These are phyloP conservation scores for Typhlichthys eigenmanni DNA, from an alignment of 2,797 vertebrate species.

Conservation along the genomic window DNA sequence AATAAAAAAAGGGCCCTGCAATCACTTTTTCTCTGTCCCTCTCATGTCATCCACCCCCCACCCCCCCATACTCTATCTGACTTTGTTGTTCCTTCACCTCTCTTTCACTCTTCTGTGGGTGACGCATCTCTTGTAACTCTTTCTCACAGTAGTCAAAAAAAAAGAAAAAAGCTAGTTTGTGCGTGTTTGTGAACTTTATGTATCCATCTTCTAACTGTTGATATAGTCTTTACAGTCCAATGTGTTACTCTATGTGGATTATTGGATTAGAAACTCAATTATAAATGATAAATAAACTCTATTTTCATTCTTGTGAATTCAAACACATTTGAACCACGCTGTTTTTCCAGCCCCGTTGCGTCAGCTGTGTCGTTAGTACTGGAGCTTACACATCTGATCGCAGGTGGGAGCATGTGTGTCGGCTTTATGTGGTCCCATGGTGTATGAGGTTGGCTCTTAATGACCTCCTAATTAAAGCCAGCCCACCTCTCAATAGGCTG, in stretches of 20 bases:
- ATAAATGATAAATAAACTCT: too few relatives aligned
- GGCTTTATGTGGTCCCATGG: conserved; percentile 55
- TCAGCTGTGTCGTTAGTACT: neutral
- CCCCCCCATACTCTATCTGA: conserved; percentile 72
- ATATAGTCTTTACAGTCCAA: too few relatives aligned
- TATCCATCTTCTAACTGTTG: too few relatives aligned
- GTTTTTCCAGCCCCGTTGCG: too few relatives aligned
- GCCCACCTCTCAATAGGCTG: conserved; percentile 73
- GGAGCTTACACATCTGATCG: conserved; percentile 22
- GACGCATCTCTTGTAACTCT: too few relatives aligned
- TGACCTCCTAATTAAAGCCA: conserved; percentile 77
- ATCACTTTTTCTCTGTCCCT: conserved; percentile 70
- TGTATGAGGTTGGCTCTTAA: conserved; percentile 71
- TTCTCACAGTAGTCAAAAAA: too few relatives aligned
- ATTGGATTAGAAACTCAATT: too few relatives aligned
- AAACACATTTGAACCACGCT: too few relatives aligned
- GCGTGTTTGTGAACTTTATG: too few relatives aligned
- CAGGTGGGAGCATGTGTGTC: conserved; percentile 54
- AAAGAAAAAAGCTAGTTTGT: too few relatives aligned
- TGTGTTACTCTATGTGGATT: too few relatives aligned
- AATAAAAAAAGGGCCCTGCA: conserved; percentile 73
- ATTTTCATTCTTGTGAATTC: too few relatives aligned
- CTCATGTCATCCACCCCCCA: conserved; percentile 77
- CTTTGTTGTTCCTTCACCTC: conserved; percentile 69
- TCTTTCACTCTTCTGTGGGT: conserved; percentile 52